Conservation (phyloP, 1,140 invertebrate species). For the Drosophila ogumai region DNA sequence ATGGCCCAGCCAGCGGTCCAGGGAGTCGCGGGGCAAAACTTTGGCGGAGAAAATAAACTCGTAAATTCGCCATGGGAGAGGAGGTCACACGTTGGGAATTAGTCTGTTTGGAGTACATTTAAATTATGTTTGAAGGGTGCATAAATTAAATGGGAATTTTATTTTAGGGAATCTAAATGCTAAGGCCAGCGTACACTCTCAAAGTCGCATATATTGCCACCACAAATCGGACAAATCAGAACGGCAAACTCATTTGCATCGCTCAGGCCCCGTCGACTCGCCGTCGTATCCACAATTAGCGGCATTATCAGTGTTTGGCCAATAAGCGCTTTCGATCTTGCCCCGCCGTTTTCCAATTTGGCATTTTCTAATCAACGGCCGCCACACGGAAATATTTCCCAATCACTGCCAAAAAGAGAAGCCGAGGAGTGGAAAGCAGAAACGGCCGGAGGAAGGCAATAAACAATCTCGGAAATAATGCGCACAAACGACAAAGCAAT, state of each 20-base stretch:
- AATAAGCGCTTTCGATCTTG: conserved; percentile 23
- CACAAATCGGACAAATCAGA: neutral
- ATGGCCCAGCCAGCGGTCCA: conserved; percentile 10
- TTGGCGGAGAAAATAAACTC: neutral
- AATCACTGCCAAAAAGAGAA: conserved; percentile 17
- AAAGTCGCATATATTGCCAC: neutral
- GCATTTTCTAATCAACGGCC: conserved; percentile 40
- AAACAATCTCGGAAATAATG: conserved; percentile 51
- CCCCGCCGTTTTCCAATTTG: conserved; percentile 27
- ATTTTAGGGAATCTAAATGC: neutral
- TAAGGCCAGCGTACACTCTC: no score
- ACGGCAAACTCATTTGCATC: conserved; percentile 6
- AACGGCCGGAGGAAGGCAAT: conserved; percentile 17
- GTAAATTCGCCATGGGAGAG: neutral
- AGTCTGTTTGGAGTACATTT: neutral
- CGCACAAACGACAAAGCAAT: conserved; percentile 58
- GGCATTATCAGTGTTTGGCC: conserved; percentile 16
- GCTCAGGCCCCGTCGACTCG: neutral
- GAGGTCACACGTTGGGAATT: neutral
- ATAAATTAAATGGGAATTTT: neutral
- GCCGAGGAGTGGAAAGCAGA: neutral
- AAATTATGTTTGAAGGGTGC: neutral
- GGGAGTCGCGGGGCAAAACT: neutral
- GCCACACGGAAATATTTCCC: conserved; percentile 23
- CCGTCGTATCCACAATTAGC: conserved; percentile 16